Percentiles rank a stretch among this genome's conserved stretches.
These are phyloP conservation scores for Melanerpes formicivorus DNA, from an alignment of 2,113 vertebrate genomes.

Conservation along the genomic window DNA sequence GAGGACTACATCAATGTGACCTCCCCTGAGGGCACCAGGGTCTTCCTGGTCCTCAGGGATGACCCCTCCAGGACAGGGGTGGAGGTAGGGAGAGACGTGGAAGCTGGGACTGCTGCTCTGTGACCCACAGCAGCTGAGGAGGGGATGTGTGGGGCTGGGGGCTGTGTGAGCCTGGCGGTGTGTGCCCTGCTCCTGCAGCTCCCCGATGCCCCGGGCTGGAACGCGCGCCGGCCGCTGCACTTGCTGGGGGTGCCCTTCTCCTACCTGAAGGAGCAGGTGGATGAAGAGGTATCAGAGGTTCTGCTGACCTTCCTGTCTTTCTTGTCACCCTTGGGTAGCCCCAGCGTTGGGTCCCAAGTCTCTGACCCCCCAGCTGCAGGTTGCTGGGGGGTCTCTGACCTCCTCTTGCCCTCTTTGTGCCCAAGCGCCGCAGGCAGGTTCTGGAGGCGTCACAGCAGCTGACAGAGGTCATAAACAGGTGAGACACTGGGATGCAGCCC, in stretches of 20 bases:
- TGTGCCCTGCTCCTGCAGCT: conserved; percentile 57
- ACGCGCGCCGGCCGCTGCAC: conserved; percentile 76
- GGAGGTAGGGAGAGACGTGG: conserved; percentile 46
- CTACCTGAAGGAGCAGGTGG: conserved; percentile 86
- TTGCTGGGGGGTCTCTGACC: not conserved
- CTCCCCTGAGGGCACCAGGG: conserved; percentile 81
- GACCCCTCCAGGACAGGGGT: conserved; percentile 55
- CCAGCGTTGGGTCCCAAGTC: not conserved
- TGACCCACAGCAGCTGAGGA: not conserved
- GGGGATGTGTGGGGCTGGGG: not conserved
- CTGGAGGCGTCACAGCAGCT: conserved; percentile 84
- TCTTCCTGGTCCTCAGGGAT: conserved; percentile 84
- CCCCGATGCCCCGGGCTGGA: conserved; percentile 59
- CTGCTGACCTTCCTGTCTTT: not conserved
- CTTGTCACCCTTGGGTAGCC: not conserved
- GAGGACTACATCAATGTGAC: conserved; percentile 94
- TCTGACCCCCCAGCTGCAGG: accelerated
- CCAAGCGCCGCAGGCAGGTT: conserved; percentile 79
- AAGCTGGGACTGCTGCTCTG: not conserved
- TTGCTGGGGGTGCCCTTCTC: conserved; percentile 86
- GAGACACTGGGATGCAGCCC: not conserved
- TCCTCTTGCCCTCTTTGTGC: not conserved
- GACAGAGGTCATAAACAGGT: conserved; percentile 83
- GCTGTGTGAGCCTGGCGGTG: accelerated
- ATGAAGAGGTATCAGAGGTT: conserved; percentile 77